phyloP scores from a whole-genome alignment of 2,113 vertebrate genomes.

The Oostethus manadensis region DNA sequence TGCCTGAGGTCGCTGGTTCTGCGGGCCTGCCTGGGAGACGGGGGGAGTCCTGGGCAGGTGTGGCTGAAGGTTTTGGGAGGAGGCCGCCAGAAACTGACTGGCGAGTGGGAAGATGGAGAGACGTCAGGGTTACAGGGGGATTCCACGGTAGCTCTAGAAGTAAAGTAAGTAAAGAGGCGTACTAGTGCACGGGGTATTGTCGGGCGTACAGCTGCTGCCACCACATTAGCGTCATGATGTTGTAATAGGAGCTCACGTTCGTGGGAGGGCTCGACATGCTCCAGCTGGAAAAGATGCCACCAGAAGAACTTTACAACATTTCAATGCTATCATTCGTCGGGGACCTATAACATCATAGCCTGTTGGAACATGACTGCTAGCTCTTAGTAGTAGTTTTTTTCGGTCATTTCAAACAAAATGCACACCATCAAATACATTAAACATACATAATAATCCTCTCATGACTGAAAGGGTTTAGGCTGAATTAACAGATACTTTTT shows the following conservation, averaged over 20 bases:
- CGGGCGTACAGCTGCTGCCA: constrained; percentile 92
- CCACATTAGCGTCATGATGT: constrained; percentile 84
- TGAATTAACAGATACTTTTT: no score
- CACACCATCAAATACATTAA: no score
- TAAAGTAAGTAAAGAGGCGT: constrained; percentile 55
- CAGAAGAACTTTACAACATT: not conserved
- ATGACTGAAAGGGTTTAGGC: no score
- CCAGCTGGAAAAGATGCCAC: constrained; percentile 47
- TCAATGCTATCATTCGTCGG: not conserved
- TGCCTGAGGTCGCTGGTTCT: constrained; percentile 72
- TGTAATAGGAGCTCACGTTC: constrained; percentile 76
- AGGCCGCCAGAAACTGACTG: constrained; percentile 82
- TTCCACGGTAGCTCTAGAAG: not conserved
- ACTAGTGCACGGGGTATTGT: constrained; percentile 94
- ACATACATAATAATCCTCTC: no score
- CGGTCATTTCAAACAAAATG: no score
- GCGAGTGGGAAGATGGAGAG: constrained; percentile 2
- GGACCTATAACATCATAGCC: no score
- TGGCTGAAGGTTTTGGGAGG: constrained; percentile 71
- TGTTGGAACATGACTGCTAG: no score
- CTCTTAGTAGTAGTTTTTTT: no score
- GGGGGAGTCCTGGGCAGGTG: constrained; percentile 44
- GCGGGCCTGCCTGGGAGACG: constrained; percentile 30
- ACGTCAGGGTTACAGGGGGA: not conserved
- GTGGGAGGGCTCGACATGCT: constrained; percentile 62